Base-by-base conservation (phyloP, 2,888 invertebrate genomes). In the Andrena flavipes region DNA sequence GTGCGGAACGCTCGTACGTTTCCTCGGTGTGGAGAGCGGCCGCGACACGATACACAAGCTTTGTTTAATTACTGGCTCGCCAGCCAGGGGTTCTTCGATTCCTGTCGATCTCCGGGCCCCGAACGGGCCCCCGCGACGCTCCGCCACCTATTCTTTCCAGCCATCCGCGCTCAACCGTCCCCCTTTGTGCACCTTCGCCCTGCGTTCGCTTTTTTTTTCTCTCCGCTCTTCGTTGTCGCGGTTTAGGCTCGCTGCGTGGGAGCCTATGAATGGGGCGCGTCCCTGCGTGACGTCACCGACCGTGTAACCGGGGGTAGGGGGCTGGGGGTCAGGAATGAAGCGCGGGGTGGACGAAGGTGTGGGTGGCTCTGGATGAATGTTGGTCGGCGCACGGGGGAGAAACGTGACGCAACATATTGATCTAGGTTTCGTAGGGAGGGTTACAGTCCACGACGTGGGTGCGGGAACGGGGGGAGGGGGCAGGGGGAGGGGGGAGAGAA, bases 341-440 rank as follows among this genome's bases (percentile, higher is more conserved):
- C 80, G 83, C 82, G 70, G 83, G 82, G 78, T 69, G 76, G 86
- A 64, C 70, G 86, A 78, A 65, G 87, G 76, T 82, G 87, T 85
- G 81, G 88, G 85, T 84, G 84, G 88, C 82, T 60, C 73, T 62
- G 85, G 87, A 81, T 73, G 88, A 88, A 86, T 80, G 84, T 80
- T 59, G 90, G 92, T 89, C 84, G 90, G 85, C 83, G 88, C 78
- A 87, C 83, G 75, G 87, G 83, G 88, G 87, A 89, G 88, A 90
- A 90, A 93, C 91, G 92, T 94, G 94, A 94, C 93, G 94, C 93
- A 94, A 93, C 90, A 93, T 93, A 94, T 94, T 93, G 94, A 94
- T 94, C 92, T 91, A 92, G 90, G 91, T 92, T 91, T 91, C 90
- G 90, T 89, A 88, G 88, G 84, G 84, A 87, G 88, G 84, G 82